Percentiles rank a stretch among this genome's conserved stretches.
phyloP scores from a whole-genome alignment of 2,888 invertebrate genomes.

The Sabatieria punctata region DNA sequence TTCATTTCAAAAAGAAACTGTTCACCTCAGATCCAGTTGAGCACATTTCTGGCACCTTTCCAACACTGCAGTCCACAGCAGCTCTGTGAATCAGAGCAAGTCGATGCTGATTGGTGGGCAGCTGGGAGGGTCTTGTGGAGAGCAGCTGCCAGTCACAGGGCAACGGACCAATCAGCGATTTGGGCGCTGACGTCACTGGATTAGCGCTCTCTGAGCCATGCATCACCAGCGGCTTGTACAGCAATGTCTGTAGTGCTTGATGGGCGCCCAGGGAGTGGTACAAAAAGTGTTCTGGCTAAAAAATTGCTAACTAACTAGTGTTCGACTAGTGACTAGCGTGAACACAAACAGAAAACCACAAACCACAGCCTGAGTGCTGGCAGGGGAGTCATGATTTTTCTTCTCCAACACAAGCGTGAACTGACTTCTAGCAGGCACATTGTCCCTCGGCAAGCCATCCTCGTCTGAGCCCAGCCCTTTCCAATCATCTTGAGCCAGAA shows the following conservation, averaged over 20 bases:
- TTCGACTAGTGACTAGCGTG: no score
- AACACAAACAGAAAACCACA: no score
- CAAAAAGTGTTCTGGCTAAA: no score
- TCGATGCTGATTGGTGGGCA: background rate
- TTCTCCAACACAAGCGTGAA: background rate
- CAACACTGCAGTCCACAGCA: background rate
- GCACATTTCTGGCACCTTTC: no score
- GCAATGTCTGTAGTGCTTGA: background rate
- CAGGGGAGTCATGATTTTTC: no score
- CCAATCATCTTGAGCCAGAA: constrained; percentile 2
- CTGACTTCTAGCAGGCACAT: background rate
- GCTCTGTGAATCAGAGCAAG: background rate
- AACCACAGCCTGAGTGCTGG: no score
- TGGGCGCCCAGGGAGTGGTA: background rate
- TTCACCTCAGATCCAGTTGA: no score
- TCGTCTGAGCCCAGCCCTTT: constrained; percentile 5
- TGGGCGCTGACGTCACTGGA: background rate
- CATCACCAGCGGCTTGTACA: background rate
- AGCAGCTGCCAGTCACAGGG: constrained; percentile 2
- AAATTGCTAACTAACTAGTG: no score
- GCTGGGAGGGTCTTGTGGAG: background rate
- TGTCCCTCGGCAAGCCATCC: background rate
- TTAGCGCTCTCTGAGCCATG: background rate
- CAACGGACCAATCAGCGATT: background rate
- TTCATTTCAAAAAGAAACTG: no score